Evolutionary conservation across 2,797 vertebrate species (phyloP).

Genomic region (Danio aesculapii): DNA sequence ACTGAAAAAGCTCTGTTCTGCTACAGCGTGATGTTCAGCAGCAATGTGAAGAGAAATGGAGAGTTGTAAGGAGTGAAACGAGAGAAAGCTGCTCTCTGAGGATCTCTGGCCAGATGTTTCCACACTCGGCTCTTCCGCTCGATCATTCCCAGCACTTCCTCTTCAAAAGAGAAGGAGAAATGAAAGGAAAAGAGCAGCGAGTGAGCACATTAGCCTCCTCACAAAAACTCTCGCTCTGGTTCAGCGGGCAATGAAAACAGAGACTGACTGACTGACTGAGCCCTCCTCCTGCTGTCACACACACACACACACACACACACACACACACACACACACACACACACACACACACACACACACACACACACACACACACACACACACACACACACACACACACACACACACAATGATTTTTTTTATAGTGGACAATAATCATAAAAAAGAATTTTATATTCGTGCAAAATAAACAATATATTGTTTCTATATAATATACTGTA

Average conservation of each 20-base stretch:
- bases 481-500: no score
- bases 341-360: background rate
- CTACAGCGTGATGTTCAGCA: background rate
- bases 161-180: conserved; percentile 39
- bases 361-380: background rate
- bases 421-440: no score
- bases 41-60: background rate
- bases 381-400: background rate
- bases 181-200: conserved; percentile 27
- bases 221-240: conserved; percentile 48
- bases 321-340: background rate
- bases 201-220: conserved; percentile 20
- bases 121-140: conserved; percentile 50
- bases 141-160: conserved; percentile 59
- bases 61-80: background rate
- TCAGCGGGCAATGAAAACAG: conserved; percentile 55
- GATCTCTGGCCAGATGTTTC: conserved; percentile 56
- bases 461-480: no score
- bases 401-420: background rate
- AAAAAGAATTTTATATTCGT: no score
- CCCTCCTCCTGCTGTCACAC: background rate
- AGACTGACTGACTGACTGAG: background rate
- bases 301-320: background rate
- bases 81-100: conserved; percentile 28
- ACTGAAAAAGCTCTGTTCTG: background rate